Conservation (phyloP, 2,888 invertebrate genomes). For the Slavum lentiscoides region DNA sequence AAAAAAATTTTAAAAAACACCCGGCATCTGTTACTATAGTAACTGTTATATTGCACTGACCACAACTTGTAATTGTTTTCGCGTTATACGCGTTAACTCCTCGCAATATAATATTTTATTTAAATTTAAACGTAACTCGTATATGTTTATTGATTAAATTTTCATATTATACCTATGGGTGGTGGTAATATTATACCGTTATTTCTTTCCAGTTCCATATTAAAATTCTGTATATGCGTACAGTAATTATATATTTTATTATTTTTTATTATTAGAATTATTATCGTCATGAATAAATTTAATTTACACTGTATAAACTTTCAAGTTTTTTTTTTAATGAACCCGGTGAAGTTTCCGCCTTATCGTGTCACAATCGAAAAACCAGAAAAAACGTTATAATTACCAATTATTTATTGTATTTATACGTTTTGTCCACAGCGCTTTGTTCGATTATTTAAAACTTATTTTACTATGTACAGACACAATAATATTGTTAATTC, state of each 20-base stretch:
- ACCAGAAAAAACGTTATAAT: neutral
- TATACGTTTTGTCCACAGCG: neutral
- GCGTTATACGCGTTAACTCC: neutral
- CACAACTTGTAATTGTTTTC: neutral
- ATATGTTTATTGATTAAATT: neutral
- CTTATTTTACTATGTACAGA: neutral
- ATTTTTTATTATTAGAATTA: no score
- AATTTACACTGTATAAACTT: no score
- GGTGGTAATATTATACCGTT: no score
- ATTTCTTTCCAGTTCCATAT: no score
- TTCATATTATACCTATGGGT: neutral
- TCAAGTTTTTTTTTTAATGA: neutral
- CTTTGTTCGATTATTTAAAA: neutral
- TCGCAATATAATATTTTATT: neutral
- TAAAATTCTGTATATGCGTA: no score
- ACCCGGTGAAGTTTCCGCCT: neutral
- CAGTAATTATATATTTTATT: no score
- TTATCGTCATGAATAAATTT: no score
- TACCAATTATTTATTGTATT: neutral
- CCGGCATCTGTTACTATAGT: neutral
- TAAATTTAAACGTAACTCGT: neutral
- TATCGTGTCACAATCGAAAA: neutral
- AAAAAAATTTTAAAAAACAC: neutral
- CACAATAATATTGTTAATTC: neutral
- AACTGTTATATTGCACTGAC: neutral